phyloP scores from a whole-genome alignment of 2,797 vertebrate genomes.

The Erithacus rubecula region DNA sequence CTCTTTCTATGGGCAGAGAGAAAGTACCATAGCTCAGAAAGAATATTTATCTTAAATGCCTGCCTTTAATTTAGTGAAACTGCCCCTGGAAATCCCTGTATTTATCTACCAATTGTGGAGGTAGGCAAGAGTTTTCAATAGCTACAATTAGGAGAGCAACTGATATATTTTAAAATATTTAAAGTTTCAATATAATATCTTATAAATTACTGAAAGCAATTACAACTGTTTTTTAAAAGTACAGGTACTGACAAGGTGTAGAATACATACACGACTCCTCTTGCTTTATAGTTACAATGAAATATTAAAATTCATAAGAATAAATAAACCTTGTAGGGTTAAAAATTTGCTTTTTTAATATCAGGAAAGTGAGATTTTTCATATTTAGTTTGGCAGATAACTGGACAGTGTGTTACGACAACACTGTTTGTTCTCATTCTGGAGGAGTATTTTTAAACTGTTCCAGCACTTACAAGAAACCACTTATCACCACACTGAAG shows the following conservation, averaged over 20 bases:
- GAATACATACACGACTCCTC: background rate
- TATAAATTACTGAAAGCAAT: background rate
- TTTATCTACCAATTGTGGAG: background rate
- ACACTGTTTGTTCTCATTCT: constrained; percentile 5
- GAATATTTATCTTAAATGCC: background rate
- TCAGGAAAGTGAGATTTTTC: background rate
- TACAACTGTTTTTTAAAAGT: background rate
- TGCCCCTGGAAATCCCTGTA: background rate
- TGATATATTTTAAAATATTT: background rate
- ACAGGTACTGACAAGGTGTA: background rate
- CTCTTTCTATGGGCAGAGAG: background rate
- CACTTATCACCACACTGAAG: background rate
- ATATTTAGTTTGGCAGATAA: background rate
- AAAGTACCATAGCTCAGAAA: background rate
- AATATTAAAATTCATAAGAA: background rate
- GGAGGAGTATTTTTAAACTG: constrained; percentile 5
- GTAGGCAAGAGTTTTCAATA: background rate
- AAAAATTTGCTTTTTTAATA: background rate
- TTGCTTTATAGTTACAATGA: background rate
- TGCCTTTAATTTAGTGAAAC: background rate
- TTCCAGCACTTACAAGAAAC: constrained; percentile 11
- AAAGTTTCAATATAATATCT: background rate
- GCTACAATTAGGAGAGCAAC: background rate
- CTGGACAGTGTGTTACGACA: background rate
- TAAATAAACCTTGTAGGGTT: background rate